Evolutionary conservation across 2,797 vertebrate species (phyloP).

Genomic region (Zenarchopterus dispar): DNA sequence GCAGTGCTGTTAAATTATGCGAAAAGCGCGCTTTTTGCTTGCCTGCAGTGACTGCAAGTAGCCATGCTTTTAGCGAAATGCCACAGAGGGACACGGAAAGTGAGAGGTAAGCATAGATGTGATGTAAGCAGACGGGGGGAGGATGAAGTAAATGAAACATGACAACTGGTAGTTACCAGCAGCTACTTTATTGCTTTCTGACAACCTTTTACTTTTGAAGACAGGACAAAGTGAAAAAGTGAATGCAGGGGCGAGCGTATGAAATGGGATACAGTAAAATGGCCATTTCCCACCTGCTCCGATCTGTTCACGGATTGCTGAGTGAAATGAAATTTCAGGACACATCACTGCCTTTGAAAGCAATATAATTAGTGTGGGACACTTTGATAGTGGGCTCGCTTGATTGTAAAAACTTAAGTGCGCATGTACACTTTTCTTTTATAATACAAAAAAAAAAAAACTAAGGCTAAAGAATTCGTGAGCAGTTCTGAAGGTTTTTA

Average conservation of each 20-base stretch:
- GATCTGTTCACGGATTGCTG: conserved; percentile 10
- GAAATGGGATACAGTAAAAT: conserved; percentile 13
- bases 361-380: neutral
- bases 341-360: conserved; percentile 15
- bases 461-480: neutral
- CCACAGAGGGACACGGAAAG: conserved; percentile 26
- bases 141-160: conserved; percentile 48
- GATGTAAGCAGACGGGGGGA: conserved; percentile 21
- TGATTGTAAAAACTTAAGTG: neutral
- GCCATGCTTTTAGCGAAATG: conserved; percentile 47
- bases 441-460: neutral
- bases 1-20: conserved; percentile 27
- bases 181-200: conserved; percentile 34
- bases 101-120: conserved; percentile 29
- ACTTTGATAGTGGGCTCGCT: neutral
- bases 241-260: neutral
- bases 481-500: conserved; percentile 15
- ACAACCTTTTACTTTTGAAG: conserved; percentile 38
- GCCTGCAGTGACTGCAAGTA: conserved; percentile 40
- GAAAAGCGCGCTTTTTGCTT: conserved; percentile 33
- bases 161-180: conserved; percentile 47
- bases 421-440: neutral
- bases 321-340: conserved; percentile 6
- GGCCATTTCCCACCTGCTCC: neutral
- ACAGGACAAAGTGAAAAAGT: conserved; percentile 11